A percentile compares a stretch with the other conserved stretches of the same genome.
These are phyloP conservation scores for Macrotis lagotis DNA, from an alignment of 2,113 vertebrate genomes.

Conservation along the genomic window DNA sequence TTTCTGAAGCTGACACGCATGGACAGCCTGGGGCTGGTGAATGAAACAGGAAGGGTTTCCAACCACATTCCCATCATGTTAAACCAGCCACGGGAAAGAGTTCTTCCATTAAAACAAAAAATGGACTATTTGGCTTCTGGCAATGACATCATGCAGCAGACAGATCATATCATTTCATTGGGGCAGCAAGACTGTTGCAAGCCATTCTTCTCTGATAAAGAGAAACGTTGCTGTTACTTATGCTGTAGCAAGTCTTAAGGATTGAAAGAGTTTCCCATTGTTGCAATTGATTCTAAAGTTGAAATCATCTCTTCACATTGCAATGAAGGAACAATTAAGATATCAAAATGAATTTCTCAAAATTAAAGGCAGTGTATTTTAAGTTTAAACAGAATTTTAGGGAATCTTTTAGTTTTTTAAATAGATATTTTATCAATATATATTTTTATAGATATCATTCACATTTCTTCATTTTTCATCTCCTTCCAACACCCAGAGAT, in stretches of 20 bases:
- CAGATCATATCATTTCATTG: constrained; percentile 76
- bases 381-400: not conserved
- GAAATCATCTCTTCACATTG: not conserved
- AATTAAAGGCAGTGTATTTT: not conserved
- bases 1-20: constrained; percentile 78
- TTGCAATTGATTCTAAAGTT: constrained; percentile 73
- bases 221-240: constrained; percentile 63
- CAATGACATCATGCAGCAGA: constrained; percentile 76
- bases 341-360: not conserved
- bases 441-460: not conserved
- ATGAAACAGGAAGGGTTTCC: constrained; percentile 82
- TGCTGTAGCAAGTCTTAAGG: constrained; percentile 70
- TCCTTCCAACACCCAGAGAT: not conserved
- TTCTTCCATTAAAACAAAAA: constrained; percentile 82
- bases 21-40: constrained; percentile 80
- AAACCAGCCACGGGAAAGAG: constrained; percentile 82
- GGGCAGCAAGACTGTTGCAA: constrained; percentile 67
- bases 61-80: constrained; percentile 82
- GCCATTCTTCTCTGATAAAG: constrained; percentile 76
- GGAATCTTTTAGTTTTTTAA: not conserved
- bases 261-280: constrained; percentile 74
- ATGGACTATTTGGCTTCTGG: constrained; percentile 79
- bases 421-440: not conserved
- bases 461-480: not conserved
- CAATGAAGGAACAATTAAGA: not conserved